Evolutionary conservation across 1,140 invertebrate genomes (phyloP), one percentile per base, ranked within the genome.

Genomic region (Andricus grossulariae): DNA sequence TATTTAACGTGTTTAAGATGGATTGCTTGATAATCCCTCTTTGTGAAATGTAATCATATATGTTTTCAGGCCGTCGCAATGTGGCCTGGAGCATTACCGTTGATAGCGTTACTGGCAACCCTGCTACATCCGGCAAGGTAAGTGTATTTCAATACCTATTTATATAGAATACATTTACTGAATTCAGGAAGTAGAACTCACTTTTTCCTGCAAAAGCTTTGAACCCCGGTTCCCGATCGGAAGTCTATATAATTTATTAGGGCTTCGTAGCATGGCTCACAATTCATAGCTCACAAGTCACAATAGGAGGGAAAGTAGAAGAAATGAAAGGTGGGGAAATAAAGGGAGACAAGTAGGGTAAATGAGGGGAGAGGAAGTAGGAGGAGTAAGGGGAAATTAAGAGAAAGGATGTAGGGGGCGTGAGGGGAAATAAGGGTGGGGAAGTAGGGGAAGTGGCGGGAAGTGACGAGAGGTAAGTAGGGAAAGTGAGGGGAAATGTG

Each of bases 1-100:
- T 32, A 32, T 66, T 66, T 32, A 3, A 66, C 21, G 6, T 32
- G 21, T 66, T 66, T 39, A 66, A 66, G 57, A 66, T 39, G 57
- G 16, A 66, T 32, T 32, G 25, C 21, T 12, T 66, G 57, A 32
- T 66, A 66, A 66, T 66, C 21, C 57, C 57, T 77, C 74, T 75
- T 80, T 84, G 80, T 84, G 84, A 84, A 45, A 83, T 76, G 76
- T 83, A 80, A 85, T 88, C 85, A 85, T 82, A 76, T 88, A 82
- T 86, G 82, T 72, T 91, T 91, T 85, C 85, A 92, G 91, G 91
- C 90, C 88, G 86, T 88, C 88, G 90, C 89, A 87, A 92, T 92
- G 90, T 88, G 90, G 91, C 90, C 89, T 91, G 91, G 90, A 91
- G 90, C 87, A 88, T 86, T 90, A 87, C 84, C 88, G 83, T 85